These are phyloP conservation scores for Thripadectes ignobilis DNA, from an alignment of 2,797 vertebrate genomes.

Conservation along the genomic window DNA sequence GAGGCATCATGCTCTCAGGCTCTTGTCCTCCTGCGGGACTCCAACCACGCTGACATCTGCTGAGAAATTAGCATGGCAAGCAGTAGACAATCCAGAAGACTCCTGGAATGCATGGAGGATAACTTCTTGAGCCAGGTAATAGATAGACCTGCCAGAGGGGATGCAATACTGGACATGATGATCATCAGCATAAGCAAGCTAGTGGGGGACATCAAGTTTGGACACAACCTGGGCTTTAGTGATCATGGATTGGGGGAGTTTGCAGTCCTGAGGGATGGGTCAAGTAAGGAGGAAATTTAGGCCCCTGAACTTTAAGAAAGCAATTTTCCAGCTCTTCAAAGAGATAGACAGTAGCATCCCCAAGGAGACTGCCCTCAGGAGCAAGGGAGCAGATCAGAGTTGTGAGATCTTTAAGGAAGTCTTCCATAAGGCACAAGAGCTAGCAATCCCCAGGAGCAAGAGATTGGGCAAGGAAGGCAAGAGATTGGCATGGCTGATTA, in stretches of 20 bases:
- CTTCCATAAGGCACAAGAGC: neutral
- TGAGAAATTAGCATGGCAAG: neutral
- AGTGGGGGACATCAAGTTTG: too few relatives aligned
- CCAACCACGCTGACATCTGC: neutral
- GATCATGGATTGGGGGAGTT: neutral
- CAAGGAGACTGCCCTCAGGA: neutral
- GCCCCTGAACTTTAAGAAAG: neutral
- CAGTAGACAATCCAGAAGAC: neutral
- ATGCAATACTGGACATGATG: neutral
- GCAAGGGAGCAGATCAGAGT: neutral
- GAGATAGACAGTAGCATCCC: neutral
- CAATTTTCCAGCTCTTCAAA: neutral
- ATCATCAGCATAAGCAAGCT: neutral
- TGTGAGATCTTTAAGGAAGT: neutral
- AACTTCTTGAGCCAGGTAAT: neutral
- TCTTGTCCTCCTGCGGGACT: neutral
- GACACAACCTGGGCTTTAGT: neutral
- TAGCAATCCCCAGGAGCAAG: neutral
- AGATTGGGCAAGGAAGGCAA: neutral
- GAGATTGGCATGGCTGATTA: neutral
- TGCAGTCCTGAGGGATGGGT: neutral
- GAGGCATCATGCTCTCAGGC: accelerated
- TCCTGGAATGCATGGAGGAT: neutral
- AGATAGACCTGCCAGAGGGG: neutral
- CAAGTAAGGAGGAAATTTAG: neutral